Conservation (phyloP, 2,888 invertebrate species). For the Heteromurus nitidus region DNA sequence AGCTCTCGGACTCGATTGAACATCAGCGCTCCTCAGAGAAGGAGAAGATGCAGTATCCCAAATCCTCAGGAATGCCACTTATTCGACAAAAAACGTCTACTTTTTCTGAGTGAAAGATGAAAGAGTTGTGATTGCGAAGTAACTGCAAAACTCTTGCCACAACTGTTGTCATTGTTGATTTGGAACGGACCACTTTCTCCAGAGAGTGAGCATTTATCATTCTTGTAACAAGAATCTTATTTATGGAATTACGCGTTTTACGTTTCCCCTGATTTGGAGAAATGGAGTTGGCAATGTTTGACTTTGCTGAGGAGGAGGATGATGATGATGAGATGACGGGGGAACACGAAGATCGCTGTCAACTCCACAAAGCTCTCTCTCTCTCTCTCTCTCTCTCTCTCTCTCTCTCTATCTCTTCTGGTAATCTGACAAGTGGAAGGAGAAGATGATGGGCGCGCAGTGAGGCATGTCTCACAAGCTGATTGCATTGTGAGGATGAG, state of each 20-base stretch:
- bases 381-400: neutral
- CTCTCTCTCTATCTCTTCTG: neutral
- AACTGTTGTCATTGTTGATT: too few species aligned
- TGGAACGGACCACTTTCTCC: neutral
- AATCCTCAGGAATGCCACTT: neutral
- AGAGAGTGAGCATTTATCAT: constrained; percentile 29
- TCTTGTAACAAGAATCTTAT: constrained; percentile 26
- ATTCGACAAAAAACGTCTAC: constrained; percentile 3
- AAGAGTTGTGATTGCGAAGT: neutral
- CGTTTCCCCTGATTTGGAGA: neutral
- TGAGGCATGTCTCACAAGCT: constrained; percentile 11
- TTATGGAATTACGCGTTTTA: constrained; percentile 30
- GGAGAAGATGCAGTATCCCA: too few species aligned
- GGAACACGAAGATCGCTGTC: constrained; percentile 51
- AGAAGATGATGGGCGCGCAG: neutral
- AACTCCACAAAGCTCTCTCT: neutral
- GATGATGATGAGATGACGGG: constrained; percentile 35
- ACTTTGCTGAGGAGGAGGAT: neutral
- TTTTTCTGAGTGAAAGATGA: neutral
- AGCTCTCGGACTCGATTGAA: too few species aligned
- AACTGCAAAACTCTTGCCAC: too few species aligned
- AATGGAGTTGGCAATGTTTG: neutral
- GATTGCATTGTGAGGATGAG: constrained; percentile 13
- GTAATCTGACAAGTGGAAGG: neutral
- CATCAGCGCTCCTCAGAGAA: too few species aligned